Percentiles rank a stretch among this genome's conserved stretches.
phyloP scores from a whole-genome alignment of 2,113 vertebrate species.

The Muntiacus muntjak region DNA sequence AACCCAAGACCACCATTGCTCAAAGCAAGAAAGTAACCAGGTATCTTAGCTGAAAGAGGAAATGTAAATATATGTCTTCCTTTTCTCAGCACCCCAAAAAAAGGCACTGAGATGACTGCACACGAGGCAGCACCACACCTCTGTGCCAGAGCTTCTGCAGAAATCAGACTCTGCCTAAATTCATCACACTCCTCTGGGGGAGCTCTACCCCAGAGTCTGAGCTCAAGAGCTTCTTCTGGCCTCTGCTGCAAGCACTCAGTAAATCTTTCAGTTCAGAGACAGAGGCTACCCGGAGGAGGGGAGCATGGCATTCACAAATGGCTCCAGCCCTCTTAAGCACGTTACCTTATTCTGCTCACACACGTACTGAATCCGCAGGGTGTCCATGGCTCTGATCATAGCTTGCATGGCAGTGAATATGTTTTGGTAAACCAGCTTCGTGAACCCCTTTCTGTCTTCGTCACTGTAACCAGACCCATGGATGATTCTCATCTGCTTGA shows the following conservation, averaged over 20 bases:
- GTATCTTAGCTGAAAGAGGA: neutral
- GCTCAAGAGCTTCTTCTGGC: neutral
- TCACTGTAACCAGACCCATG: constrained; percentile 91
- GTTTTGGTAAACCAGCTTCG: constrained; percentile 91
- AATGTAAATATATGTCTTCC: neutral
- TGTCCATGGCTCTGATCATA: constrained; percentile 89
- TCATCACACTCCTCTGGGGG: no score
- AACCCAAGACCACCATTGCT: neutral
- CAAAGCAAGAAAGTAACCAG: neutral
- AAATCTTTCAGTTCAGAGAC: neutral
- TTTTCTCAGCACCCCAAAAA: neutral
- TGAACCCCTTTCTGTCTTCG: constrained; percentile 89
- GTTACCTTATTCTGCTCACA: constrained; percentile 86
- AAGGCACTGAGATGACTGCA: neutral
- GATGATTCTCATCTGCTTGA: constrained; percentile 96
- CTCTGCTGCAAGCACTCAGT: neutral
- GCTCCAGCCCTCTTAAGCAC: fast-evolving
- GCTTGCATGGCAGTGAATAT: constrained; percentile 90
- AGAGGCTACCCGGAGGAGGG: neutral
- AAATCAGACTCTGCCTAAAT: neutral
- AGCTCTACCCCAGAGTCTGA: neutral
- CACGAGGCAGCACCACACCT: fast-evolving
- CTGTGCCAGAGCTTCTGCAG: neutral
- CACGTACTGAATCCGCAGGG: constrained; percentile 81
- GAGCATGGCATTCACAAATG: fast-evolving